A percentile compares a stretch with the other conserved stretches of the same genome.
These are phyloP conservation scores for Gasterosteus nipponicus DNA, from an alignment of 2,113 vertebrate species.

Conservation along the genomic window DNA sequence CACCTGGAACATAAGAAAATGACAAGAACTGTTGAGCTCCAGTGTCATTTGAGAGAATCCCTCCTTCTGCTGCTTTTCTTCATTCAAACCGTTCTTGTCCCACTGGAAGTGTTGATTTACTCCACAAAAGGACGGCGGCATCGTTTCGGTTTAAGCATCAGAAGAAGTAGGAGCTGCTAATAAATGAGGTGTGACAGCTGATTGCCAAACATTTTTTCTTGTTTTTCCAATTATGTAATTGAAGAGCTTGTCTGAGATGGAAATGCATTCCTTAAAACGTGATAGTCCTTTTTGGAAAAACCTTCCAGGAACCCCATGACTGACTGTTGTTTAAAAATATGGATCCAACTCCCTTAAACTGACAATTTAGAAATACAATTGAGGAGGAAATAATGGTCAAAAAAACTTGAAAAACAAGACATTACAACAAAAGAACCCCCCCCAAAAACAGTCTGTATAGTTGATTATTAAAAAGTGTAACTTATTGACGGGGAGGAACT, in stretches of 20 bases:
- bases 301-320: background rate
- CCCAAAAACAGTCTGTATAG: too few relatives aligned
- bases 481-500: background rate
- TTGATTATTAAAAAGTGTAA: background rate
- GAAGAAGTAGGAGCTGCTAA: background rate
- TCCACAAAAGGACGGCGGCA: background rate
- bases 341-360: background rate
- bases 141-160: background rate
- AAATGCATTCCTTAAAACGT: background rate
- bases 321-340: background rate
- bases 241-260: background rate
- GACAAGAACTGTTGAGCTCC: slow-evolving; percentile 12
- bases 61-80: background rate
- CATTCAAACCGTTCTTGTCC: background rate
- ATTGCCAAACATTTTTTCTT: background rate
- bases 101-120: background rate
- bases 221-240: background rate
- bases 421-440: too few relatives aligned
- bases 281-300: background rate
- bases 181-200: background rate
- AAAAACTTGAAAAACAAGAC: background rate
- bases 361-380: background rate
- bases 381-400: background rate
- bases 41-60: slow-evolving; percentile 4
- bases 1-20: slow-evolving; percentile 41